These are phyloP conservation scores for Synergus laeviventris DNA, from an alignment of 2,888 invertebrate species.

Conservation along the genomic window DNA sequence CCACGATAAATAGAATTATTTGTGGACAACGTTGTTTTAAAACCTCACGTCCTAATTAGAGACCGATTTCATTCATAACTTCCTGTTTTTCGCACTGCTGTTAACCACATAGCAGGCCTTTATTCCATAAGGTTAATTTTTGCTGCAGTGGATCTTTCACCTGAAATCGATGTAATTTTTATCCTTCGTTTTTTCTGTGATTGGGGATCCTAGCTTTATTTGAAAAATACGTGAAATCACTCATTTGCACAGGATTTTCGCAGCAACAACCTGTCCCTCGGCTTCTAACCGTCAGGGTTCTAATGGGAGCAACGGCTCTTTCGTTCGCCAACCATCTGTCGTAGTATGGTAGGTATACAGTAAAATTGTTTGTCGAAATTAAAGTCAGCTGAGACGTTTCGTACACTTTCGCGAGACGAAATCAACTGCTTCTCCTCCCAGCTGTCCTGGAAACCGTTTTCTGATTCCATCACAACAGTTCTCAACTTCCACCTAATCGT, in stretches of 20 bases:
- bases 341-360: slow-evolving; percentile 55
- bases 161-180: too few species aligned
- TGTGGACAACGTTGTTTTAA: too few species aligned
- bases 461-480: slow-evolving; percentile 37
- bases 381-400: slow-evolving; percentile 72
- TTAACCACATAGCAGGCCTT: too few species aligned
- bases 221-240: neutral
- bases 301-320: slow-evolving; percentile 74
- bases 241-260: slow-evolving; percentile 36
- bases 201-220: too few species aligned
- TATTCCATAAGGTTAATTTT: too few species aligned
- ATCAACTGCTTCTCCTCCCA: slow-evolving; percentile 49
- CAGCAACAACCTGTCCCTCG: slow-evolving; percentile 54
- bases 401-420: slow-evolving; percentile 52
- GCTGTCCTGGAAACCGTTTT: slow-evolving; percentile 53
- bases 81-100: too few species aligned
- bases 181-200: too few species aligned
- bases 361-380: slow-evolving; percentile 74
- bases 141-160: too few species aligned
- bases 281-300: slow-evolving; percentile 51
- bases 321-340: slow-evolving; percentile 75
- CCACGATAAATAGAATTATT: too few species aligned
- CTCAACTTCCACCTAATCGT: neutral
- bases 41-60: too few species aligned
- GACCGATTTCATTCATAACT: too few species aligned